These are phyloP conservation scores for Drosophila melanogaster DNA, from an alignment of 1,140 invertebrate genomes.

Conservation along the genomic window DNA sequence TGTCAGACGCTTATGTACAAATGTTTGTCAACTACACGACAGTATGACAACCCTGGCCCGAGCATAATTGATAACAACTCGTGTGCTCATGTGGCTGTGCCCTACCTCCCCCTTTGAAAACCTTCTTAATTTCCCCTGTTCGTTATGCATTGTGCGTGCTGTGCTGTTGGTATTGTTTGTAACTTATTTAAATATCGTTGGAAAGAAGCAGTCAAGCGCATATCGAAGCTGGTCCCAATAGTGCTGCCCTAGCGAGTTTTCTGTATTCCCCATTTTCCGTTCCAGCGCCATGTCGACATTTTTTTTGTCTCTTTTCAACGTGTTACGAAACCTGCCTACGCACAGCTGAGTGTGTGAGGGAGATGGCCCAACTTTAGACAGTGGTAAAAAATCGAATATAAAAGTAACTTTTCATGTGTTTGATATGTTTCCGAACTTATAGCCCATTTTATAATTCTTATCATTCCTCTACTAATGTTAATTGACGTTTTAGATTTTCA, in stretches of 20 bases:
- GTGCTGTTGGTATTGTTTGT: conserved; percentile 51
- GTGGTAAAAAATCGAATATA: neutral
- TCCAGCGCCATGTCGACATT: conserved; percentile 13
- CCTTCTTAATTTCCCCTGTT: conserved; percentile 7
- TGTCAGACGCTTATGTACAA: neutral
- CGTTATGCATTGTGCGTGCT: conserved; percentile 54
- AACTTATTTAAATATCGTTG: conserved; percentile 61
- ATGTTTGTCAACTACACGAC: neutral
- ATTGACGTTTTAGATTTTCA: no score
- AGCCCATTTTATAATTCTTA: no score
- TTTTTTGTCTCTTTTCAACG: conserved; percentile 29
- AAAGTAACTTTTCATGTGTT: no score
- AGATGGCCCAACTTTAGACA: conserved; percentile 2
- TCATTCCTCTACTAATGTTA: no score
- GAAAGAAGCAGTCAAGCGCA: conserved; percentile 68
- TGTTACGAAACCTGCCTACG: conserved; percentile 50
- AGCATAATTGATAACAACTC: conserved; percentile 70
- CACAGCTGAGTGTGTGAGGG: conserved; percentile 34
- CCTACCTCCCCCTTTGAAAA: neutral
- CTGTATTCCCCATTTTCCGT: conserved; percentile 42
- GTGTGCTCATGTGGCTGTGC: conserved; percentile 10
- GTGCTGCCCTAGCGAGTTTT: conserved; percentile 57
- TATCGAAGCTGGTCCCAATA: conserved; percentile 48
- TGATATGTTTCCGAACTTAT: no score
- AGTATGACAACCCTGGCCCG: conserved; percentile 57